Evolutionary conservation across 1,140 invertebrate species (phyloP).

Genomic region (Hyles vespertilio): DNA sequence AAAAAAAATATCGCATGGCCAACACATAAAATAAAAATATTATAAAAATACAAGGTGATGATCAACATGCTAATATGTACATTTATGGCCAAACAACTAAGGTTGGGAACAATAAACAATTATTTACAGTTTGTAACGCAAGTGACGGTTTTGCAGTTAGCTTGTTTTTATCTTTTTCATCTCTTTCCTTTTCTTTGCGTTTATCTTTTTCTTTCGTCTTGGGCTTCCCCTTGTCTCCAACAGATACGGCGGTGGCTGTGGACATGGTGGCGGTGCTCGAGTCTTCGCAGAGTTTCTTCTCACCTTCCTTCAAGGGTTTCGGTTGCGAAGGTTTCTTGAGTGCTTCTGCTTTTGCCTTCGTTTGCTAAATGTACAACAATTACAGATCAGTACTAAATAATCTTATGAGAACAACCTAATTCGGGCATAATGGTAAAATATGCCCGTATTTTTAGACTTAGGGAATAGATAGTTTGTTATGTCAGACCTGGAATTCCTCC

Average conservation of each 20-base stretch:
- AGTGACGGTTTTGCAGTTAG: constrained; percentile 31
- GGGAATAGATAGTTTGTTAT: no score
- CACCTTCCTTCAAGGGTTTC: constrained; percentile 37
- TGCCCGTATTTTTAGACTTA: no score
- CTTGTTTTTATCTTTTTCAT: constrained; percentile 38
- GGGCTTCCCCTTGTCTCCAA: constrained; percentile 17
- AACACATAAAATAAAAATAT: not conserved
- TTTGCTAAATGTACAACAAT: constrained; percentile 34
- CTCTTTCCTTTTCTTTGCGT: constrained; percentile 30
- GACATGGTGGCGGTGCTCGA: constrained; percentile 5
- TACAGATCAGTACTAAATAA: constrained; percentile 6
- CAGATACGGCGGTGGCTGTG: constrained; percentile 11
- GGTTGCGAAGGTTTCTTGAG: constrained; percentile 60
- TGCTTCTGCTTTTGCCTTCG: constrained; percentile 67
- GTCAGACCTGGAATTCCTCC: constrained; percentile 77
- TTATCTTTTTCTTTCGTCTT: constrained; percentile 22
- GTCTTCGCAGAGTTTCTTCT: constrained; percentile 48
- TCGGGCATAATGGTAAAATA: no score
- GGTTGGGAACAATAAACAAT: not conserved
- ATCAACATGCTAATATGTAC: no score
- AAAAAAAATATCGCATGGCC: no score
- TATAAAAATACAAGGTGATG: not conserved
- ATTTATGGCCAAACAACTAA: not conserved
- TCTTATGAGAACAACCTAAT: no score
- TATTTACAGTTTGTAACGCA: constrained; percentile 17